Conservation (phyloP, 2,797 vertebrate species). For the Labeo calbasu region DNA sequence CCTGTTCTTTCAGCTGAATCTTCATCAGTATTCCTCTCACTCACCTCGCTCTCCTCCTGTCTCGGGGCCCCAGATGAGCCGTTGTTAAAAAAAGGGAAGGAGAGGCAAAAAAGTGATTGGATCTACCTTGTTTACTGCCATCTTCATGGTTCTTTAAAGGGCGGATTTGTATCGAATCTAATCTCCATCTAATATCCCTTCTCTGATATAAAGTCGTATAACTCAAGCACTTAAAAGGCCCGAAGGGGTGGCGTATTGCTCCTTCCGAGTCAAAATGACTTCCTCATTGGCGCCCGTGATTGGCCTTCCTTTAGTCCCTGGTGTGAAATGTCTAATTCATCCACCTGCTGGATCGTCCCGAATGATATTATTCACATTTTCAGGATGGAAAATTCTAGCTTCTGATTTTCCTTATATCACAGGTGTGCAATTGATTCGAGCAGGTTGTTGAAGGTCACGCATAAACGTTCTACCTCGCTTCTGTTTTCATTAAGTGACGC, state of each 20-base stretch:
- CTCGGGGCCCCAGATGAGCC: conserved; percentile 58
- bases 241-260: conserved; percentile 70
- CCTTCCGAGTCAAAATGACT: conserved; percentile 67
- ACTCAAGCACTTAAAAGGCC: conserved; percentile 64
- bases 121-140: conserved; percentile 71
- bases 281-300: conserved; percentile 62
- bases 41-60: conserved; percentile 60
- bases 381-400: background rate
- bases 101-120: conserved; percentile 50
- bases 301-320: conserved; percentile 57
- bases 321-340: conserved; percentile 58
- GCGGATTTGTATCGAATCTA: conserved; percentile 70
- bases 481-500: conserved; percentile 32
- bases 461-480: conserved; percentile 4
- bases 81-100: conserved; percentile 42
- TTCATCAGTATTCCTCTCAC: conserved; percentile 73
- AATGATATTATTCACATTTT: conserved; percentile 27
- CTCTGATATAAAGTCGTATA: conserved; percentile 67
- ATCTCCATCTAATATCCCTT: conserved; percentile 74
- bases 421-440: conserved; percentile 3
- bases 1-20: conserved; percentile 64
- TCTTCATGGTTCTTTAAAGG: conserved; percentile 71
- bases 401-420: background rate
- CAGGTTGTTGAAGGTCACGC: conserved; percentile 16
- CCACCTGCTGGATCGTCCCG: conserved; percentile 34